These are phyloP conservation scores for Hystrix cristata DNA, from an alignment of 2,113 vertebrate genomes.

Conservation along the genomic window DNA sequence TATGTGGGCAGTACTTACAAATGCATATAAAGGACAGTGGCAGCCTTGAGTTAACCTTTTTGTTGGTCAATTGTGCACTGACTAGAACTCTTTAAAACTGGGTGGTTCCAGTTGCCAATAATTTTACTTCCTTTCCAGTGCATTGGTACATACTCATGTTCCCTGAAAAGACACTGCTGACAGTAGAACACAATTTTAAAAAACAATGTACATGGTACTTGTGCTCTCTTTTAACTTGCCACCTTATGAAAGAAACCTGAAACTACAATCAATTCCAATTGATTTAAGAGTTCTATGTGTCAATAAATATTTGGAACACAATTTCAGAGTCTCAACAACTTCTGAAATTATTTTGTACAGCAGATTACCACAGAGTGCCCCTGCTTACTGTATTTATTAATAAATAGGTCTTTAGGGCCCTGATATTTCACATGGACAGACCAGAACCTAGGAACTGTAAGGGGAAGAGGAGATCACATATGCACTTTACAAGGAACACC, in stretches of 20 bases:
- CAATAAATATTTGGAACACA: not conserved
- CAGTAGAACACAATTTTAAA: not conserved
- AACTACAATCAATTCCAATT: not conserved
- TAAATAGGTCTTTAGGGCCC: not conserved
- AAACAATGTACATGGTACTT: not conserved
- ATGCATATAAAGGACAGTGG: slow-evolving; percentile 50
- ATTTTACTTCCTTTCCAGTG: not conserved
- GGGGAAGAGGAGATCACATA: not conserved
- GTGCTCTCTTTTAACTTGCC: not conserved
- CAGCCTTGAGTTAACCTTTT: not conserved
- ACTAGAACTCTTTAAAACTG: slow-evolving; percentile 3
- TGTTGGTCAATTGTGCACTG: slow-evolving; percentile 21
- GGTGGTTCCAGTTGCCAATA: not conserved
- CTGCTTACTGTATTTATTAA: not conserved
- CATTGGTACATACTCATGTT: not conserved
- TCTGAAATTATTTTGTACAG: not conserved
- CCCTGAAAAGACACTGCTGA: not conserved
- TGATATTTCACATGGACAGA: not conserved
- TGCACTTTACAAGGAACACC: not conserved
- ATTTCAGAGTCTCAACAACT: not conserved
- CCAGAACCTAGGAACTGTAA: not conserved
- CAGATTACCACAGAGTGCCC: not conserved
- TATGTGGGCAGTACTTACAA: slow-evolving; percentile 19
- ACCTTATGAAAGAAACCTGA: slow-evolving; percentile 23
- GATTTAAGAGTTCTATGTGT: not conserved